Conservation (phyloP, 2,113 vertebrate species). For the Actinemys pallida region DNA sequence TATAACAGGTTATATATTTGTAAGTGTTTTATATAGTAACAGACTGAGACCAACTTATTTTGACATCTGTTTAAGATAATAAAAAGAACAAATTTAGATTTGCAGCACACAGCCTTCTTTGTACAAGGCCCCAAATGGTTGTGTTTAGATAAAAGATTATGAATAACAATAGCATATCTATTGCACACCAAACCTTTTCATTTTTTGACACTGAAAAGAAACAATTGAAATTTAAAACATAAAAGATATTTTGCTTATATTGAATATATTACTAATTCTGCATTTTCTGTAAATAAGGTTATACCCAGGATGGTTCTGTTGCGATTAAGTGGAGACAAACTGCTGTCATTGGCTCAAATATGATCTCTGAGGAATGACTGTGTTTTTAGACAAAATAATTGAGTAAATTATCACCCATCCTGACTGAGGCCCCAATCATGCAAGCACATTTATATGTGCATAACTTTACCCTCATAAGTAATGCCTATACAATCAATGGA, state of each 20-base stretch:
- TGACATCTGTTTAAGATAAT: not conserved
- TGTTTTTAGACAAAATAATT: conserved; percentile 7
- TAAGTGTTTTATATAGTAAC: not conserved
- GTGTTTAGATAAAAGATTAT: rapidly evolving
- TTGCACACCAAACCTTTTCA: rapidly evolving
- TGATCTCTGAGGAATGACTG: not conserved
- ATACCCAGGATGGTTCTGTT: not conserved
- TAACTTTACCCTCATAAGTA: conserved; percentile 25
- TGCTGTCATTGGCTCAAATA: not conserved
- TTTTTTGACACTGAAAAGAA: not conserved
- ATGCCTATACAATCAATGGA: not conserved
- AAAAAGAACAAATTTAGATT: not conserved
- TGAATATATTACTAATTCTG: not conserved
- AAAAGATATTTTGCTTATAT: not conserved
- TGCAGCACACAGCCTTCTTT: not conserved
- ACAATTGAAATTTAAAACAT: not conserved
- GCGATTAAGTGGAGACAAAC: not conserved
- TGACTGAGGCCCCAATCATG: not conserved
- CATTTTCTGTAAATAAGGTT: not conserved
- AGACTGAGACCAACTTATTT: not conserved
- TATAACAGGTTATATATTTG: not conserved
- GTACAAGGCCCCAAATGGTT: not conserved
- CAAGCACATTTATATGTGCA: not conserved
- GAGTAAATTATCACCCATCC: not conserved
- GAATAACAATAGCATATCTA: not conserved